These are phyloP conservation scores for Cricetomys ansorgei DNA, from an alignment of 2,113 vertebrate species.

Conservation along the genomic window DNA sequence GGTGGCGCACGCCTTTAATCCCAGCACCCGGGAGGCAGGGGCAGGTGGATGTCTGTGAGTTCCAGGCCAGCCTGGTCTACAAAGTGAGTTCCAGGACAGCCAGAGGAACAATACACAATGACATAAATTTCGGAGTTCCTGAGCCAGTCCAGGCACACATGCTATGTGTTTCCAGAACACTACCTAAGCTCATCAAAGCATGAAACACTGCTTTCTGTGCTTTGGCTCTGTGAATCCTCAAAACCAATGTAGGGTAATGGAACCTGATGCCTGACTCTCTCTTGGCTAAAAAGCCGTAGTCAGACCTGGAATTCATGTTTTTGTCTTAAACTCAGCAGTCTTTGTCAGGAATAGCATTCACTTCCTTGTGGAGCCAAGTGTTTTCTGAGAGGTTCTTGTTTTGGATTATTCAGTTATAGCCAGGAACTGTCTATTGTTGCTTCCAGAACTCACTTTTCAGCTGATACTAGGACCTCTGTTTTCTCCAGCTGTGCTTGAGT, in stretches of 20 bases:
- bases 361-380: constrained; percentile 15
- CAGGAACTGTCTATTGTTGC: neutral
- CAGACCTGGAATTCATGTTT: neutral
- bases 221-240: neutral
- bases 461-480: constrained; percentile 69
- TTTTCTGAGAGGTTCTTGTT: constrained; percentile 44
- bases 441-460: constrained; percentile 85
- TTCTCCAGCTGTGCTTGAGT: constrained; percentile 67
- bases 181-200: neutral
- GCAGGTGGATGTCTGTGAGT: too few species aligned
- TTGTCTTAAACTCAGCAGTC: neutral
- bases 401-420: neutral
- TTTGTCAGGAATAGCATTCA: neutral
- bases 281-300: neutral
- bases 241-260: neutral
- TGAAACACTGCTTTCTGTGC: neutral
- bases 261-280: neutral
- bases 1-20: too few species aligned
- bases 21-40: too few species aligned
- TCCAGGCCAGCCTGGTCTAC: too few species aligned
- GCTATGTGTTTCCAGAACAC: neutral
- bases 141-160: neutral
- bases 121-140: neutral
- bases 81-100: too few species aligned
- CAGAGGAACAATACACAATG: neutral